Evolutionary conservation across 2,797 vertebrate species (phyloP).

Genomic region (Crax fasciolata): DNA sequence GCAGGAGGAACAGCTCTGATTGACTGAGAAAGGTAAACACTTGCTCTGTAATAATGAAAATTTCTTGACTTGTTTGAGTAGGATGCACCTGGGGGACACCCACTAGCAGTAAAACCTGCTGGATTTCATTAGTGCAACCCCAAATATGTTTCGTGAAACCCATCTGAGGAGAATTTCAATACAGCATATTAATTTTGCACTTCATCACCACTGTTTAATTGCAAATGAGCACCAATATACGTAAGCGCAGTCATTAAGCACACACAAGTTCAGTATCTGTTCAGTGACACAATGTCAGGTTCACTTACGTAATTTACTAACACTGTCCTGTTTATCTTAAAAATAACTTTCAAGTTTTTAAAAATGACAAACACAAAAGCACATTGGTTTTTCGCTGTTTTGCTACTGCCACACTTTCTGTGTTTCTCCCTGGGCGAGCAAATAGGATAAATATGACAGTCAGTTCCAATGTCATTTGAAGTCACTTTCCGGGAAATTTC

Average conservation of each 20-base stretch:
- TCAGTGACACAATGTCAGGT: not conserved
- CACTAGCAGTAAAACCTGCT: not conserved
- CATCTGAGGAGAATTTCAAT: conserved; percentile 2
- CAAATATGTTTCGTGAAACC: not conserved
- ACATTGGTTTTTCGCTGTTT: conserved; percentile 4
- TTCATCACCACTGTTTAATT: conserved; percentile 20
- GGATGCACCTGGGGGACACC: not conserved
- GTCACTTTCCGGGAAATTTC: not conserved
- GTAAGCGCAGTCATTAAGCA: not conserved
- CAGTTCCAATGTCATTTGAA: not conserved
- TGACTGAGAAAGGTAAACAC: not conserved
- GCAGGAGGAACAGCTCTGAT: not conserved
- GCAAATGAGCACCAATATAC: not conserved
- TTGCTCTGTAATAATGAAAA: not conserved
- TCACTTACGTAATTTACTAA: conserved; percentile 2
- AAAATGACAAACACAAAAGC: not conserved
- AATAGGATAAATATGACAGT: not conserved
- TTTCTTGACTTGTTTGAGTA: not conserved
- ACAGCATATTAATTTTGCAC: not conserved
- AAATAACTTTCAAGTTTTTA: conserved; percentile 12
- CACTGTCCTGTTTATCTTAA: not conserved
- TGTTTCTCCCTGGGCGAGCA: not conserved
- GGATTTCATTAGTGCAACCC: not conserved
- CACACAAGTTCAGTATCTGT: not conserved
- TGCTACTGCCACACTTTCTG: not conserved